Conservation (phyloP, 2,888 invertebrate species). For the Andrena trimmerana region DNA sequence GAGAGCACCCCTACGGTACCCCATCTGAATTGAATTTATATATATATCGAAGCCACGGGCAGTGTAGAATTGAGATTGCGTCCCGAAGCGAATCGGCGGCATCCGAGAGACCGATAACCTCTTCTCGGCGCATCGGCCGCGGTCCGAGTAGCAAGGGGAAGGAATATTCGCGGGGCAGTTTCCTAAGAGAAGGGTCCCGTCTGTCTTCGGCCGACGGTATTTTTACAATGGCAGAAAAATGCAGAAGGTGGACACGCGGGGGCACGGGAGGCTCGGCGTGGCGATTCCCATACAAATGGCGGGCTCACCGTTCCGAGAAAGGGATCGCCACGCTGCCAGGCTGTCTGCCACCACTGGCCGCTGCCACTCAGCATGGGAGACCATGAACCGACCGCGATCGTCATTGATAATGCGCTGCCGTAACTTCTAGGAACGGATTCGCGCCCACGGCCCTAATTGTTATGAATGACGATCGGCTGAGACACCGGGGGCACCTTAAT, state of each 20-base stretch:
- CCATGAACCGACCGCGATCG: conserved; percentile 69
- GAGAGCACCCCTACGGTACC: too few relatives aligned
- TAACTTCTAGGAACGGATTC: conserved; percentile 60
- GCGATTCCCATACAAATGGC: conserved; percentile 72
- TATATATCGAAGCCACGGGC: not conserved
- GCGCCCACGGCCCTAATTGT: conserved; percentile 61
- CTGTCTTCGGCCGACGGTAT: not conserved
- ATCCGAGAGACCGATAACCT: not conserved
- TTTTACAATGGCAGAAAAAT: conserved; percentile 43
- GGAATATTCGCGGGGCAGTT: conserved; percentile 8
- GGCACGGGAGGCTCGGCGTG: conserved; percentile 46
- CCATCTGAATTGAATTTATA: too few relatives aligned
- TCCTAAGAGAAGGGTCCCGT: not conserved
- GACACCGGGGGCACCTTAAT: conserved; percentile 37
- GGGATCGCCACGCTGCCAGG: conserved; percentile 81
- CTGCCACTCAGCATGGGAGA: conserved; percentile 64
- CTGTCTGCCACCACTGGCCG: conserved; percentile 79
- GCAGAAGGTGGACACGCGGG: conserved; percentile 11
- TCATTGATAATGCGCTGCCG: conserved; percentile 59
- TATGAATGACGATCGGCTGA: conserved; percentile 53
- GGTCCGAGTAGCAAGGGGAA: not conserved
- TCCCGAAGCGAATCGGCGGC: not conserved
- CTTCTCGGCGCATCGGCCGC: not conserved
- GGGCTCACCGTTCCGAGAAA: conserved; percentile 75
- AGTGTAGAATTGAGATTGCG: not conserved